Evolutionary conservation across 2,113 vertebrate species (phyloP), one percentile per base, ranked within the genome.

Genomic region (Panurus biarmicus): DNA sequence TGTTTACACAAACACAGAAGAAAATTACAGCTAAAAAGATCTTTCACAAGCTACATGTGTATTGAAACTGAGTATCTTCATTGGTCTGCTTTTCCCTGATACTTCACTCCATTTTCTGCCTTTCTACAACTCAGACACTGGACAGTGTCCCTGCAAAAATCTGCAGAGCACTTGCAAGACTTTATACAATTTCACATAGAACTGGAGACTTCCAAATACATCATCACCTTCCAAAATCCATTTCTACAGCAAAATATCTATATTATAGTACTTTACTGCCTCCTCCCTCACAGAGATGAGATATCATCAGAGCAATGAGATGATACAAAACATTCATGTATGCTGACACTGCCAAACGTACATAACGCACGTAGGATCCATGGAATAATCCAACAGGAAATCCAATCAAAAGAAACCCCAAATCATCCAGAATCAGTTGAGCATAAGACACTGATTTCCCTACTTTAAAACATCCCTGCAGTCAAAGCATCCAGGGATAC

Each of bases 331-430:
- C 29, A 36, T 40, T 74, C 53, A 19, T 1, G 0, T 35, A 64
- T 12, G 18, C 25, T 66, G 50, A 64, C 10, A 1, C 35, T 56
- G 48, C 18, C 18, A 65, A 80, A 80, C 0, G 0, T 7, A 56
- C 5, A 9, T 14, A 84, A 80, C 9, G 9, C 29, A 20, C 0
- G 0, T 1, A 16, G 31, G 42, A 72, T 9, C 35, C 25, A 5
- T 2, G 10, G 48, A 67, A 89, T 70, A 77, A 81, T 48, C n/a
- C 56, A 77, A 8, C 6, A 66, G 64, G 16, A 56, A 51, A 42
- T 35, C 24, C 9, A 80, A 10, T 4, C 8, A 35, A 51, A 78
- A 45, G 16, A 66, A 87, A 61, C 8, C 8, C 24, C n/a, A 66
- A 51, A 40, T 14, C 47, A 81, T 18, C 9, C 77, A 29, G 12